Conservation (phyloP, 2,888 invertebrate genomes). For the Leuctra nigra region DNA sequence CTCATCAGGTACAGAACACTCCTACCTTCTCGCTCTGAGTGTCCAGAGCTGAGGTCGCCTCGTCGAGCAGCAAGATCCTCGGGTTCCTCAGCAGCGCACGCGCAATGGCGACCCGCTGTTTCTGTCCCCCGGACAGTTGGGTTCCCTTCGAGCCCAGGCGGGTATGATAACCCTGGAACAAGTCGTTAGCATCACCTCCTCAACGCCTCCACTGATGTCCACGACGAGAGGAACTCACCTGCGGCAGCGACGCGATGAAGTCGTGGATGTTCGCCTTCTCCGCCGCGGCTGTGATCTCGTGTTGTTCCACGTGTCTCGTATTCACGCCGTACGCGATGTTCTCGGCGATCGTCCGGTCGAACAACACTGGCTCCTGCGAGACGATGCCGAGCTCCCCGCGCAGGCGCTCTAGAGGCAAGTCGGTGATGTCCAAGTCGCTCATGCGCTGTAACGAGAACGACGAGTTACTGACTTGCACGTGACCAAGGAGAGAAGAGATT, state of each 20-base stretch:
- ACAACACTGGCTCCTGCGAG: conserved; percentile 87
- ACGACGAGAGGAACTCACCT: conserved; percentile 46
- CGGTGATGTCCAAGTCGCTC: conserved; percentile 30
- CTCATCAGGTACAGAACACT: too few species aligned
- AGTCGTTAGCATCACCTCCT: neutral
- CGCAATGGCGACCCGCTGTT: conserved; percentile 49
- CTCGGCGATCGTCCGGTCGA: conserved; percentile 79
- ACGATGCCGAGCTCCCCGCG: conserved; percentile 42
- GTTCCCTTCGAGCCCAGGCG: conserved; percentile 44
- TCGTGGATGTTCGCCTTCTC: conserved; percentile 82
- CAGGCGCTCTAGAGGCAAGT: conserved; percentile 19
- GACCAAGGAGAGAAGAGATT: too few species aligned
- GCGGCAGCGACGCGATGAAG: conserved; percentile 69
- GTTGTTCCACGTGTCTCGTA: conserved; percentile 51
- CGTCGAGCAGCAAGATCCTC: conserved; percentile 43
- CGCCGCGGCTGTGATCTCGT: conserved; percentile 71
- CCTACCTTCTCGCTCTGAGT: conserved; percentile 46
- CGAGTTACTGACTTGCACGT: neutral
- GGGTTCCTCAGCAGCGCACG: conserved; percentile 47
- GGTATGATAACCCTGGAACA: conserved; percentile 42
- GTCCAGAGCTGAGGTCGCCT: conserved; percentile 50
- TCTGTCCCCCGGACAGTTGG: conserved; percentile 40
- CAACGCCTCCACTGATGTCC: too few species aligned
- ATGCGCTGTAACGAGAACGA: conserved; percentile 28
- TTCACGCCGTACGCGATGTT: conserved; percentile 93